Evolutionary conservation across 2,113 vertebrate species (phyloP).

Genomic region (Forbesichthys agassizii): DNA sequence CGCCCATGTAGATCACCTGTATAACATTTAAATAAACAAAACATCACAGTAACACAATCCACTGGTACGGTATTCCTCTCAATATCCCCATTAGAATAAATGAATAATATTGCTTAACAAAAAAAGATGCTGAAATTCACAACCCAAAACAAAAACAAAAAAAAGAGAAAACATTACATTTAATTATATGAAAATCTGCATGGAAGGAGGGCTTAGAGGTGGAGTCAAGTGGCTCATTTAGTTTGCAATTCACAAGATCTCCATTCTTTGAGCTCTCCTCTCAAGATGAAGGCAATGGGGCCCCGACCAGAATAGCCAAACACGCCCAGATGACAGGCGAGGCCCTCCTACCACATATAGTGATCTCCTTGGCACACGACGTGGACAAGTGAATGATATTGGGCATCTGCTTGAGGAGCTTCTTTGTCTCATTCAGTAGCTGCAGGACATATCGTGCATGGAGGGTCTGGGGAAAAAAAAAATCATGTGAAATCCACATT

Average conservation of each 20-base stretch:
- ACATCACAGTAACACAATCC: neutral
- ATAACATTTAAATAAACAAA: conserved; percentile 6
- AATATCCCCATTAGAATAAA: neutral
- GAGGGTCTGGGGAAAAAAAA: conserved; percentile 76
- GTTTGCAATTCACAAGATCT: conserved; percentile 58
- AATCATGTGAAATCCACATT: neutral
- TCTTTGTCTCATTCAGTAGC: conserved; percentile 87
- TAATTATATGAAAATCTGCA: conserved; percentile 51
- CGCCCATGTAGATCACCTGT: conserved; percentile 95
- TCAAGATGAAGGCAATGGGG: conserved; percentile 28
- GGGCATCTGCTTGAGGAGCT: conserved; percentile 86
- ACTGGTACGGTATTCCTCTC: neutral
- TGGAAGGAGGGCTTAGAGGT: conserved; percentile 38
- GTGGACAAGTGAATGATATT: conserved; percentile 86
- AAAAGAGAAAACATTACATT: conserved; percentile 46
- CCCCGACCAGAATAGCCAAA: neutral
- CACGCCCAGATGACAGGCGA: neutral
- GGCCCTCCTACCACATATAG: conserved; percentile 51
- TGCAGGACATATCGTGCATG: conserved; percentile 90
- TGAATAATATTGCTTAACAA: neutral
- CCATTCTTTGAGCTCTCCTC: conserved; percentile 27
- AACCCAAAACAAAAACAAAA: neutral
- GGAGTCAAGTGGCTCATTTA: conserved; percentile 61
- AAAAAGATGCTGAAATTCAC: neutral
- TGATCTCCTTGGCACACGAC: conserved; percentile 87